phyloP scores from a whole-genome alignment of 2,113 vertebrate species.

The Hippolais icterina region DNA sequence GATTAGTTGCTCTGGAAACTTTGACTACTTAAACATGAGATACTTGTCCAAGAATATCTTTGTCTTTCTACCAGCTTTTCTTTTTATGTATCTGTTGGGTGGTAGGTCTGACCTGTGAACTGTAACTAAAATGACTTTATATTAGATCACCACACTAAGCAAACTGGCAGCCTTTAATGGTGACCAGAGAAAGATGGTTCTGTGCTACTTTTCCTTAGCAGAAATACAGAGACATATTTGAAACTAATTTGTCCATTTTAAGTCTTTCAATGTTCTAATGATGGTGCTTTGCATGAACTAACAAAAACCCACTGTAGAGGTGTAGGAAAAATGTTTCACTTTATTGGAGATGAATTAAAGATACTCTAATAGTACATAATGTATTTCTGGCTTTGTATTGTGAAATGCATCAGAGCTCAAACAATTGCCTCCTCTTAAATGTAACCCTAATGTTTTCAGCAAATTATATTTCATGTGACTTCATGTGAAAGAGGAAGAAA shows the following conservation, averaged over 20 bases:
- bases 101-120: not conserved
- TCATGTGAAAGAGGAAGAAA: not conserved
- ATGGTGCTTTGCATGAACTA: not conserved
- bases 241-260: not conserved
- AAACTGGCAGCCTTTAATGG: not conserved
- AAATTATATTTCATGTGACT: not conserved
- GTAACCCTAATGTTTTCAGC: not conserved
- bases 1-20: not conserved
- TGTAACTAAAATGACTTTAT: not conserved
- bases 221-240: not conserved
- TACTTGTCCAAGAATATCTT: not conserved
- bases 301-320: fast-evolving
- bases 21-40: not conserved
- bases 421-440: not conserved
- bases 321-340: not conserved
- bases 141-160: not conserved
- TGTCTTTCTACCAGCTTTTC: not conserved
- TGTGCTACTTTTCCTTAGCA: not conserved
- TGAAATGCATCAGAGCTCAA: not conserved
- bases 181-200: not conserved
- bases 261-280: not conserved
- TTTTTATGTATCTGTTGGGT: not conserved
- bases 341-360: not conserved
- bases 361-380: not conserved
- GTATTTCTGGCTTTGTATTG: not conserved